A percentile compares a stretch with the other conserved stretches of the same genome.
Evolutionary conservation across 1,140 invertebrate species (phyloP).

Genomic region (Rhyzopertha dominica): DNA sequence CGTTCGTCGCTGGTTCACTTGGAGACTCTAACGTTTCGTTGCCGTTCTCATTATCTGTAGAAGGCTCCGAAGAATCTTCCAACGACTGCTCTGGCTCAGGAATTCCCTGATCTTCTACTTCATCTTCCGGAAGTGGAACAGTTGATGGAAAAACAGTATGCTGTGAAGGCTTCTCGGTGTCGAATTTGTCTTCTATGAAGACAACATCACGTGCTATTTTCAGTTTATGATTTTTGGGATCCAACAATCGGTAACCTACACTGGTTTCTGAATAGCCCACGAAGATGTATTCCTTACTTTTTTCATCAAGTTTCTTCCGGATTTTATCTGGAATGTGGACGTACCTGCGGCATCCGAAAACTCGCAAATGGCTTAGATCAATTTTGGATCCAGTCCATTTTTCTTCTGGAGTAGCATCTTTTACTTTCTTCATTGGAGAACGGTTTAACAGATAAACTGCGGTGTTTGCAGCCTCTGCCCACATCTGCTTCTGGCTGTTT

Average conservation of each 20-base stretch:
- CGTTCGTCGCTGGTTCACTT: too few relatives aligned
- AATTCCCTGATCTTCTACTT: too few relatives aligned
- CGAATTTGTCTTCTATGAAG: too few relatives aligned
- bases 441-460: conserved; percentile 41
- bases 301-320: conserved; percentile 38
- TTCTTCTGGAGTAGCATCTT: conserved; percentile 44
- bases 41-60: too few relatives aligned
- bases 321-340: conserved; percentile 41
- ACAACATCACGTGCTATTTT: too few relatives aligned
- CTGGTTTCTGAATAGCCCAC: conserved; percentile 44
- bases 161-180: too few relatives aligned
- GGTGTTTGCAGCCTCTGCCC: conserved; percentile 40
- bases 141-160: too few relatives aligned
- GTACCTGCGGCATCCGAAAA: conserved; percentile 46
- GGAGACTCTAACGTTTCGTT: too few relatives aligned
- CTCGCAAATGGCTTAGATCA: conserved; percentile 25
- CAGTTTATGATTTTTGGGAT: too few relatives aligned
- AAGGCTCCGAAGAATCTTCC: too few relatives aligned
- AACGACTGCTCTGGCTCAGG: too few relatives aligned
- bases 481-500: conserved; percentile 39
- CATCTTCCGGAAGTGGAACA: too few relatives aligned
- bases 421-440: conserved; percentile 30
- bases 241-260: conserved; percentile 45
- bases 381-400: conserved; percentile 29
- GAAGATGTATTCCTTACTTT: conserved; percentile 40